Evolutionary conservation across 2,113 vertebrate genomes (phyloP).

Genomic region (Crypturellus undulatus): DNA sequence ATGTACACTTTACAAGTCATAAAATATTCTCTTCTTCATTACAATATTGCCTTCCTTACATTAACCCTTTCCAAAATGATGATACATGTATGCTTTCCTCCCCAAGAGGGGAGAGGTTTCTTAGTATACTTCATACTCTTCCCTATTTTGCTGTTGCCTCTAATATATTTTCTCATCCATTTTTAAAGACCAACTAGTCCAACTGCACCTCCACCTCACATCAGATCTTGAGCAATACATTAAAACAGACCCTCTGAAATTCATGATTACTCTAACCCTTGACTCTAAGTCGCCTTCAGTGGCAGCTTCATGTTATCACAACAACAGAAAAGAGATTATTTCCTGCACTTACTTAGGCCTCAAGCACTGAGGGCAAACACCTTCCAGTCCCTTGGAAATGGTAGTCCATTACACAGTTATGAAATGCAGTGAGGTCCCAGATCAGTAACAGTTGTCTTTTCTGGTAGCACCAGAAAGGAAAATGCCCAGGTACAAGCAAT

Average conservation of each 20-base stretch:
- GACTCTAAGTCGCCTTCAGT: not conserved
- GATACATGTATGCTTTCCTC: not conserved
- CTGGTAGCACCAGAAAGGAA: not conserved
- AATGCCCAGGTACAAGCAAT: not conserved
- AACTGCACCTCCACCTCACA: not conserved
- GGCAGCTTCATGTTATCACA: not conserved
- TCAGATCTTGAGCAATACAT: not conserved
- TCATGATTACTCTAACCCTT: not conserved
- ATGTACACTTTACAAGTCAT: not conserved
- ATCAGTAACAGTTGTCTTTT: not conserved
- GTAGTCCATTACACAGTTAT: not conserved
- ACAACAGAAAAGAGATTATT: not conserved
- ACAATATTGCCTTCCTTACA: not conserved
- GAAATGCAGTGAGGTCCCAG: not conserved
- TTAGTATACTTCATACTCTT: not conserved
- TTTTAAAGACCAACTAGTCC: not conserved
- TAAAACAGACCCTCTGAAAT: not conserved
- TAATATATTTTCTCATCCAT: not conserved
- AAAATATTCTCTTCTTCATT: not conserved
- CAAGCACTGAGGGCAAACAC: not conserved
- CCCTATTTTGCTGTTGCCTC: not conserved
- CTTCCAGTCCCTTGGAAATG: not conserved
- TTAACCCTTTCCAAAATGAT: not conserved
- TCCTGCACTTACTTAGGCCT: not conserved
- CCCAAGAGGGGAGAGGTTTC: not conserved